These are phyloP conservation scores for Caenorhabditis wallacei DNA, from an alignment of 2,888 invertebrate genomes.

Conservation along the genomic window DNA sequence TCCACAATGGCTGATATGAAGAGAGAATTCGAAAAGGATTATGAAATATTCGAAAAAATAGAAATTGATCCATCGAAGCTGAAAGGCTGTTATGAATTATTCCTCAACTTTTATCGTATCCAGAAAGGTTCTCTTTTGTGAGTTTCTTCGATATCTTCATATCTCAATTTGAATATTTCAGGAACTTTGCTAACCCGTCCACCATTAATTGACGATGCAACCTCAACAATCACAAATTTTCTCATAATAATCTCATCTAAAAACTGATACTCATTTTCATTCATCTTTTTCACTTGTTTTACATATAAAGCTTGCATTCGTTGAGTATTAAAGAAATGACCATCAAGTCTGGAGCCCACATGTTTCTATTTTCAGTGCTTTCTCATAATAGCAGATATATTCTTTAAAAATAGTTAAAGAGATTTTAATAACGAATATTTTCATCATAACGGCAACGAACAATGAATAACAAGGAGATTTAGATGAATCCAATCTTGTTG, in stretches of 20 bases:
- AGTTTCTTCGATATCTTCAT: background rate
- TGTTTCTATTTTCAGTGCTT: no score
- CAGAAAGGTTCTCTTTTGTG: background rate
- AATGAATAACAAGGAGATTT: conserved; percentile 65
- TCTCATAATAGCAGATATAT: no score
- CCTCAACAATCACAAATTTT: background rate
- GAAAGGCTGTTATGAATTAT: background rate
- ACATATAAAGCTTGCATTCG: background rate
- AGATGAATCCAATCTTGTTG: conserved; percentile 87
- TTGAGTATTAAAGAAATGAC: no score
- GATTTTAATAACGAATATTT: conserved; percentile 23
- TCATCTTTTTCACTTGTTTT: background rate
- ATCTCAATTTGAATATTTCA: background rate
- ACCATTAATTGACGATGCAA: background rate
- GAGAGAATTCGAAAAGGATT: conserved; percentile 6
- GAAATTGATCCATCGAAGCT: background rate
- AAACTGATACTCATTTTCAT: conserved; percentile 1
- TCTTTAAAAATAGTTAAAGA: no score
- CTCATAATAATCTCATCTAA: background rate
- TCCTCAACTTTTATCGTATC: conserved; percentile 42
- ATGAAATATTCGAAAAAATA: conserved; percentile 29
- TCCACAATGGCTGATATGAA: conserved; percentile 14
- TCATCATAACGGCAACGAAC: conserved; percentile 57
- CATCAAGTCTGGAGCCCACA: no score
- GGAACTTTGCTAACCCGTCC: background rate